phyloP scores from a whole-genome alignment of 2,888 invertebrate genomes.

The Crossocerus cetratus region DNA sequence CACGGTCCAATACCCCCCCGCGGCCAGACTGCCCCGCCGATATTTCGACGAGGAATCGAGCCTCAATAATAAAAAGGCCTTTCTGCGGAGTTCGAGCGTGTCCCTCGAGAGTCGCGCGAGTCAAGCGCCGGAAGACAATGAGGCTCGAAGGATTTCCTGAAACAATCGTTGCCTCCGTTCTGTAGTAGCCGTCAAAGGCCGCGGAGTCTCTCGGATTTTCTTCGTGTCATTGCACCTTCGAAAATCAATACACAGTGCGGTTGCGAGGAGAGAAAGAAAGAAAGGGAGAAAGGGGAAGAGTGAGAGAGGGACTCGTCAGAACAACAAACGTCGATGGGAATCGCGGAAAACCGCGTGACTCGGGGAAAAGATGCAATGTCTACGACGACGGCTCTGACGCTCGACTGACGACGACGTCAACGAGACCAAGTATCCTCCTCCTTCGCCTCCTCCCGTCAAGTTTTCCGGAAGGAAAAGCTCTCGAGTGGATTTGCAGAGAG shows the following conservation, averaged over 20 bases:
- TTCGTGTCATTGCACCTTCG: constrained; percentile 1
- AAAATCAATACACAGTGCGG: not conserved
- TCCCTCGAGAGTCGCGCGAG: not conserved
- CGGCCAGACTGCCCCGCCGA: not conserved
- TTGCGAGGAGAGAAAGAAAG: not conserved
- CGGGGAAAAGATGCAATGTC: not conserved
- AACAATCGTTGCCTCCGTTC: not conserved
- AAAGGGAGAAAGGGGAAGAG: too few species aligned
- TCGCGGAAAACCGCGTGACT: not conserved
- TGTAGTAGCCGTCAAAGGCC: not conserved
- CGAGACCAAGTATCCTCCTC: not conserved
- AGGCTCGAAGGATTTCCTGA: not conserved
- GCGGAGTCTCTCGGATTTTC: not conserved
- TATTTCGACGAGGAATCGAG: not conserved
- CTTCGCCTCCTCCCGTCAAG: not conserved
- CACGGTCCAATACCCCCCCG: not conserved
- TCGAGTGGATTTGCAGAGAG: not conserved
- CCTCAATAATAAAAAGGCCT: too few species aligned
- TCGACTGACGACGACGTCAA: not conserved
- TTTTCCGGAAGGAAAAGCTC: not conserved
- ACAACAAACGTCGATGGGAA: not conserved
- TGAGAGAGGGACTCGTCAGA: not conserved
- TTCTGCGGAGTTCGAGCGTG: not conserved
- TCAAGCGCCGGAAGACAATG: constrained; percentile 2
- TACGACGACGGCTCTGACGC: not conserved